A percentile compares a stretch with the other conserved stretches of the same genome.
phyloP scores from a whole-genome alignment of 1,140 invertebrate genomes.

The Diabrotica undecimpunctata region DNA sequence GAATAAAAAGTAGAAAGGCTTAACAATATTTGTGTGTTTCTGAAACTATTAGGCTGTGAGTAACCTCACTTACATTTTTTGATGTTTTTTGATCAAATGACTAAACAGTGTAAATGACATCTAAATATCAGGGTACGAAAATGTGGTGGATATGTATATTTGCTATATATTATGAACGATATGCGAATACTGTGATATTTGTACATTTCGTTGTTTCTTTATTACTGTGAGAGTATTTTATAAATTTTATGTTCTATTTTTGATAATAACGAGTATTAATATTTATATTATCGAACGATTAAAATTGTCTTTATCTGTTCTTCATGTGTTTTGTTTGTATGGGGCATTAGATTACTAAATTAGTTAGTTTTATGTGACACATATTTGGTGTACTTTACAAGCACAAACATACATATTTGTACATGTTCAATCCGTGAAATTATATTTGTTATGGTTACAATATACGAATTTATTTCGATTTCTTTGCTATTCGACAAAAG shows the following conservation, averaged over 20 bases:
- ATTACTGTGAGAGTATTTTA: constrained; percentile 31
- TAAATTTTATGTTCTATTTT: constrained; percentile 34
- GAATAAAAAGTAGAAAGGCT: too few relatives aligned
- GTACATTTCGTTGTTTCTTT: constrained; percentile 34
- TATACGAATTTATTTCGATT: too few relatives aligned
- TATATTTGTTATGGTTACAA: too few relatives aligned
- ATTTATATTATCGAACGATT: constrained; percentile 11
- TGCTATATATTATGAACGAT: constrained; percentile 14
- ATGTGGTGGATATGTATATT: constrained; percentile 4
- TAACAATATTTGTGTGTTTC: too few relatives aligned
- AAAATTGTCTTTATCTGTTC: constrained; percentile 25
- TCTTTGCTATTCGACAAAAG: too few relatives aligned
- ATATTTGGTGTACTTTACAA: constrained; percentile 3
- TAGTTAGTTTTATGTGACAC: not conserved
- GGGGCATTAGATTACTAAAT: constrained; percentile 24
- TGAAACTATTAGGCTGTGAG: too few relatives aligned
- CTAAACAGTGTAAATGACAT: too few relatives aligned
- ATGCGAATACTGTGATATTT: constrained; percentile 38
- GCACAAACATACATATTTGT: constrained; percentile 13
- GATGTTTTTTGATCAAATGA: too few relatives aligned
- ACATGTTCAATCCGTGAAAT: not conserved
- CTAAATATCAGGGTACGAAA: not conserved
- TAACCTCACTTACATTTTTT: too few relatives aligned
- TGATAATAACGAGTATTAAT: constrained; percentile 28
- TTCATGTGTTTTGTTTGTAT: constrained; percentile 28